Evolutionary conservation across 1,140 invertebrate species (phyloP).

Genomic region (Procambarus virginalis): DNA sequence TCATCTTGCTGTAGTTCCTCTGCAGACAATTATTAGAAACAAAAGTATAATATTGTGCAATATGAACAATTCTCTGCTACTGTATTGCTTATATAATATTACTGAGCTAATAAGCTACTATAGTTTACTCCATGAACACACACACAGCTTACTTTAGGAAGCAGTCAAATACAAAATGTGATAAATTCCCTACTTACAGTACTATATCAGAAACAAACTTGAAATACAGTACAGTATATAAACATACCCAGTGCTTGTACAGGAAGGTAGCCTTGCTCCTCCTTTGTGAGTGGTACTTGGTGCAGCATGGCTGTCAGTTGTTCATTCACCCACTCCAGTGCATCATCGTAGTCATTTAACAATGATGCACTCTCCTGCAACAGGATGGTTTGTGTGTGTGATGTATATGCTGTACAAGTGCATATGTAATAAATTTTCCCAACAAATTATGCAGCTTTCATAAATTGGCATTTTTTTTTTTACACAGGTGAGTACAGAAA

Average conservation of each 20-base stretch:
- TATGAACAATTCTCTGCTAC: neutral
- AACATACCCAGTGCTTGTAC: conserved; percentile 32
- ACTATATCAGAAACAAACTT: too few relatives aligned
- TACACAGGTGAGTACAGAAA: too few relatives aligned
- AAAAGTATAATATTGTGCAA: neutral
- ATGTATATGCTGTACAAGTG: neutral
- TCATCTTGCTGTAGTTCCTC: conserved; percentile 45
- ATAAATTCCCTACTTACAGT: too few relatives aligned
- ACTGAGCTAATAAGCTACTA: too few relatives aligned
- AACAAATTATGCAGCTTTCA: too few relatives aligned
- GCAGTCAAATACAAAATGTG: too few relatives aligned
- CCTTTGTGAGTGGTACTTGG: neutral
- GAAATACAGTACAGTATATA: too few relatives aligned
- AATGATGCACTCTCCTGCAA: conserved; percentile 11
- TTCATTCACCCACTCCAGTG: conserved; percentile 38
- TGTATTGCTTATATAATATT: too few relatives aligned
- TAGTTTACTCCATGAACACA: too few relatives aligned
- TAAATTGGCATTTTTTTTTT: too few relatives aligned
- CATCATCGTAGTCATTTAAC: conserved; percentile 42
- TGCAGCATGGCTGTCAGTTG: conserved; percentile 20
- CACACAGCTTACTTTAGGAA: too few relatives aligned
- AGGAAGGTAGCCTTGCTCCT: conserved; percentile 33
- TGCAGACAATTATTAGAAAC: neutral
- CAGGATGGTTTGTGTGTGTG: neutral
- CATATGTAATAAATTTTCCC: too few relatives aligned